Conservation (phyloP, 1,140 invertebrate genomes). For the Octopus bimaculoides region DNA sequence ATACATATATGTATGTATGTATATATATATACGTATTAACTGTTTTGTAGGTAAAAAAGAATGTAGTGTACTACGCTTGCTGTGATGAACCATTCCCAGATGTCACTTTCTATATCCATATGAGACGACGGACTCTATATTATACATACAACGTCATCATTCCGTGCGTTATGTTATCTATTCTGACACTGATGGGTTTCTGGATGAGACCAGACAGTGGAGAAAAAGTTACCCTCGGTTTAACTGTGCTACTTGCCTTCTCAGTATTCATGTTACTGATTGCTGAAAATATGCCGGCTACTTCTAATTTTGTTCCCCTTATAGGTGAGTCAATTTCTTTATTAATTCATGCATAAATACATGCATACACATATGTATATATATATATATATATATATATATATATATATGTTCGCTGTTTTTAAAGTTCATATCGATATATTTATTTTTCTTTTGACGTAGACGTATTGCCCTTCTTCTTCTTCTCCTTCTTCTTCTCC, state of each 20-base stretch:
- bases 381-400: background rate
- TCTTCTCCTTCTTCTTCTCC: too few relatives aligned
- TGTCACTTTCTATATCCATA: conserved; percentile 60
- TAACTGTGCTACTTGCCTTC: conserved; percentile 52
- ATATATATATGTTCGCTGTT: background rate
- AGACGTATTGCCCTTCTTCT: too few relatives aligned
- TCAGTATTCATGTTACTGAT: conserved; percentile 55
- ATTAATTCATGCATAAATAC: background rate
- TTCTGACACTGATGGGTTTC: conserved; percentile 45
- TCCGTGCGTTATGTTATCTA: conserved; percentile 50
- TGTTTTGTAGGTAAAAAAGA: conserved; percentile 15
- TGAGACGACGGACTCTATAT: conserved; percentile 44
- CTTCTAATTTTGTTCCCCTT: conserved; percentile 47
- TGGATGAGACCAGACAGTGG: conserved; percentile 51
- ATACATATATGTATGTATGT: too few relatives aligned
- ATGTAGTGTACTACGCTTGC: conserved; percentile 41
- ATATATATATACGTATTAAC: too few relatives aligned
- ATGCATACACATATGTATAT: background rate
- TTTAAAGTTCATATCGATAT: too few relatives aligned
- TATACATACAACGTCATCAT: conserved; percentile 52
- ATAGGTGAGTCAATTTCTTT: conserved; percentile 35
- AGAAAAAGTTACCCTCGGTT: conserved; percentile 48
- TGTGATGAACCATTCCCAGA: conserved; percentile 62
- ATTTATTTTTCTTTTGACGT: too few relatives aligned
- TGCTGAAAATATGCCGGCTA: conserved; percentile 55